These are phyloP conservation scores for Porites evermanni DNA, from an alignment of 92 coral and sea anemone species.

Conservation along the genomic window DNA sequence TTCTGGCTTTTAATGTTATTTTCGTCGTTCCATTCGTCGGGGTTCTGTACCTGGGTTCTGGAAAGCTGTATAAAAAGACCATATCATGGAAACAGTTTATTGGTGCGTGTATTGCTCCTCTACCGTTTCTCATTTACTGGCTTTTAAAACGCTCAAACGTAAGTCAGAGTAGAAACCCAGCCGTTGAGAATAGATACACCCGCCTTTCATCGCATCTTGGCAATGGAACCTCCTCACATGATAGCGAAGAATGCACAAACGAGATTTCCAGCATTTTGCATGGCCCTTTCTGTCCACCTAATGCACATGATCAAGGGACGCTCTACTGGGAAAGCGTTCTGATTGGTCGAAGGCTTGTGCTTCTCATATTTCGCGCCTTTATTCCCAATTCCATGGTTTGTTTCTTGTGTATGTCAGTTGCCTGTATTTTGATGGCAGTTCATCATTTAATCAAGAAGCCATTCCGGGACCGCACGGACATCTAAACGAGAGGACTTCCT, in stretches of 20 bases:
- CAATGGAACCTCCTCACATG: not conserved
- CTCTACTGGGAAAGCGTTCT: slow-evolving; percentile 74
- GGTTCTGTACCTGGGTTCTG: slow-evolving; percentile 44
- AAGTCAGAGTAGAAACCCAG: not conserved
- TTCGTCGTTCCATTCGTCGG: slow-evolving; percentile 38
- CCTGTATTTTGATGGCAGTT: slow-evolving; percentile 41
- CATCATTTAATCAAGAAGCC: slow-evolving; percentile 50
- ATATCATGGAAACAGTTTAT: slow-evolving; percentile 50
- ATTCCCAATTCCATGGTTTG: slow-evolving; percentile 53
- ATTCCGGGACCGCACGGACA: slow-evolving; percentile 42
- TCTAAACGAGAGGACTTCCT: not conserved
- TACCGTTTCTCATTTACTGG: slow-evolving; percentile 64
- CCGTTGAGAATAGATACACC: not conserved
- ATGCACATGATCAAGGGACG: slow-evolving; percentile 45
- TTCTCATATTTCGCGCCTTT: slow-evolving; percentile 52
- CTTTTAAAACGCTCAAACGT: not conserved
- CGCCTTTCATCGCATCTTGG: not conserved
- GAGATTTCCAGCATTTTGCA: slow-evolving; percentile 57
- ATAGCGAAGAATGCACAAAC: not conserved
- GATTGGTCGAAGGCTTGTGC: slow-evolving; percentile 65
- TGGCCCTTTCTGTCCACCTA: slow-evolving; percentile 62
- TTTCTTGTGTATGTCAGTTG: slow-evolving; percentile 52
- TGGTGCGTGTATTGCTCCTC: slow-evolving; percentile 57
- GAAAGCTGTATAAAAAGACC: slow-evolving; percentile 12
- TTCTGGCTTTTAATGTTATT: slow-evolving; percentile 20